Conservation (phyloP, 2,797 vertebrate genomes). For the Arnoldichthys spilopterus region DNA sequence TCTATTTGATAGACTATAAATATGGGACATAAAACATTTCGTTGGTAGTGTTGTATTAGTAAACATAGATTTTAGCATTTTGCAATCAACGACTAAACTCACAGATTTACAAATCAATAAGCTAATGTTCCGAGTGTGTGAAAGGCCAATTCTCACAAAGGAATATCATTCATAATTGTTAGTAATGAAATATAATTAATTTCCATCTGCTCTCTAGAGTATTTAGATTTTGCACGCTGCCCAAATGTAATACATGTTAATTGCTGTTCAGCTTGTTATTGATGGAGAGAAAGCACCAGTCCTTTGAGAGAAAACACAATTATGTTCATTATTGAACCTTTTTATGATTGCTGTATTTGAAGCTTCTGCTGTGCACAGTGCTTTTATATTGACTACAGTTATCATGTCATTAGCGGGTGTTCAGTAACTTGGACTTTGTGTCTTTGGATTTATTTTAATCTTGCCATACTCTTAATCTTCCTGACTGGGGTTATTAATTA, state of each 20-base stretch:
- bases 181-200: background rate
- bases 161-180: background rate
- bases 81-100: background rate
- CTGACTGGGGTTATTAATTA: background rate
- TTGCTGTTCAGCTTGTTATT: conserved; percentile 23
- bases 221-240: background rate
- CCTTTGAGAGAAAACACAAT: background rate
- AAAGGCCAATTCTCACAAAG: background rate
- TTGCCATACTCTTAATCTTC: background rate
- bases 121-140: background rate
- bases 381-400: background rate
- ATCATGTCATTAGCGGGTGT: background rate
- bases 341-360: conserved; percentile 4
- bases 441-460: conserved; percentile 2
- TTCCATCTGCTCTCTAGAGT: conserved; percentile 13
- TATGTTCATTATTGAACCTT: conserved; percentile 6
- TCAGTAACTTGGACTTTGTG: background rate
- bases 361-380: background rate
- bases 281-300: background rate
- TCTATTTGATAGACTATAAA: too few species aligned
- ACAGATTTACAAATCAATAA: background rate
- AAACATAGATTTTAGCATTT: background rate
- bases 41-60: too few species aligned
- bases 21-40: too few species aligned
- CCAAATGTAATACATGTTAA: conserved; percentile 10